A percentile compares a stretch with the other conserved stretches of the same genome.
phyloP scores from a whole-genome alignment of 1,140 invertebrate species.

The Battus philenor region DNA sequence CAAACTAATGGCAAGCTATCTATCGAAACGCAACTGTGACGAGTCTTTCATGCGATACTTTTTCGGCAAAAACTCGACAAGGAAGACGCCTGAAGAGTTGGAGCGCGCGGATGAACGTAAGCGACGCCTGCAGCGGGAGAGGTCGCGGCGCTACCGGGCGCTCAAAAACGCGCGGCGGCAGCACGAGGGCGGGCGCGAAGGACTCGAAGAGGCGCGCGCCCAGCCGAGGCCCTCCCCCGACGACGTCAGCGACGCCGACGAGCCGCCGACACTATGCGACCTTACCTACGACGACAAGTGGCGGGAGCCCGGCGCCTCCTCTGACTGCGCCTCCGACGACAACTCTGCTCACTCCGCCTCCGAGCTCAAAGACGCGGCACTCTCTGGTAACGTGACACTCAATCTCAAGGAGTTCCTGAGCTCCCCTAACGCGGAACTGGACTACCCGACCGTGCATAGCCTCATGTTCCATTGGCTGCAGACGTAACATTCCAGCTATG shows the following conservation, averaged over 20 bases:
- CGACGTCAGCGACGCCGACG: slow-evolving; percentile 54
- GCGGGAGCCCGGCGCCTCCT: slow-evolving; percentile 44
- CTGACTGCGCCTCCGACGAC: slow-evolving; percentile 64
- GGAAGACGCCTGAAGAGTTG: slow-evolving; percentile 66
- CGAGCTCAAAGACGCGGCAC: slow-evolving; percentile 39
- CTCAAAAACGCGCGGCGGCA: slow-evolving; percentile 62
- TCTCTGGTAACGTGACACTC: slow-evolving; percentile 42
- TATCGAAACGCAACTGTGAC: slow-evolving; percentile 68
- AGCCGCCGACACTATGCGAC: slow-evolving; percentile 63
- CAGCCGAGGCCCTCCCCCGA: slow-evolving; percentile 42
- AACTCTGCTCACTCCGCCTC: slow-evolving; percentile 57
- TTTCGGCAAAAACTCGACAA: slow-evolving; percentile 62
- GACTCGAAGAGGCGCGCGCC: slow-evolving; percentile 31
- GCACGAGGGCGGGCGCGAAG: slow-evolving; percentile 51
- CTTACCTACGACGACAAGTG: slow-evolving; percentile 60
- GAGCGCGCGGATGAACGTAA: slow-evolving; percentile 64
- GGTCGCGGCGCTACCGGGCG: slow-evolving; percentile 59
- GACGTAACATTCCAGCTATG: slow-evolving; percentile 49
- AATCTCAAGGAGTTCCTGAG: slow-evolving; percentile 58
- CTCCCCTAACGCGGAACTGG: slow-evolving; percentile 60
- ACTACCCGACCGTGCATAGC: slow-evolving; percentile 67
- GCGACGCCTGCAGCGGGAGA: slow-evolving; percentile 54
- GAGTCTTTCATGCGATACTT: slow-evolving; percentile 71
- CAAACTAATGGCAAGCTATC: slow-evolving; percentile 66
- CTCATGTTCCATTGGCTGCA: slow-evolving; percentile 73